Evolutionary conservation across 30 jellyfish, hydroid and myxozoan species (phyloP), one percentile per base, ranked within the genome.

Genomic region (Aurelia sp.): DNA sequence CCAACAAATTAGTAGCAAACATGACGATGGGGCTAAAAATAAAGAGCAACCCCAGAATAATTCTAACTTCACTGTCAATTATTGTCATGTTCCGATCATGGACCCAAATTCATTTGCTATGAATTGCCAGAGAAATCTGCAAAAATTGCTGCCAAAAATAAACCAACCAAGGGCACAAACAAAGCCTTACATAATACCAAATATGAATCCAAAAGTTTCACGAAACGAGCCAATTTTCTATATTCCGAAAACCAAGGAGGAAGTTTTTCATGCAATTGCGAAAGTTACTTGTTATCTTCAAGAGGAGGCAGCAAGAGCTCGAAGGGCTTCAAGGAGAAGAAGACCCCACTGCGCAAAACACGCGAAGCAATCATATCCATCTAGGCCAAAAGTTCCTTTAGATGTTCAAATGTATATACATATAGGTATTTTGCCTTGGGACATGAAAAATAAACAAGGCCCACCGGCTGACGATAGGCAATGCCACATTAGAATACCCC

Each of bases 361-460:
- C 51, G 55, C 83, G 10, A 59, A 62, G 35, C 59, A 55, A 33
- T 35, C 81, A 2, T 60, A 68, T 13, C 22, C 58, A 5, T 44
- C 72, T 33, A 33, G 61, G 74, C 80, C 77, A 13, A 48, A 5
- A 27, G 44, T 85, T 3, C 76, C 94, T 0, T 21, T 50, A 53
- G 79, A 75, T 19, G 66, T 85, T 4, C 70, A 73, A 35, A 27
- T 18, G 16, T 74, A 62, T 68, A 74, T 85, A 19, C 50, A 50
- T 18, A 51, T 74, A n/a, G 94, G 94, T 9, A 75, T 85, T 48
- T 64, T 64, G 64, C 94, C 94, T 15, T 85, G 94, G 94, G 78
- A 85, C 31, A 21, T 74, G 20, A 85, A 85, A 65, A 73, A 63
- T 35, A 62, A 69, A 35, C 52, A 22, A 60, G 60, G 80, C 13